Evolutionary conservation across 2,797 vertebrate species (phyloP).

Genomic region (Trichosurus vulpecula): DNA sequence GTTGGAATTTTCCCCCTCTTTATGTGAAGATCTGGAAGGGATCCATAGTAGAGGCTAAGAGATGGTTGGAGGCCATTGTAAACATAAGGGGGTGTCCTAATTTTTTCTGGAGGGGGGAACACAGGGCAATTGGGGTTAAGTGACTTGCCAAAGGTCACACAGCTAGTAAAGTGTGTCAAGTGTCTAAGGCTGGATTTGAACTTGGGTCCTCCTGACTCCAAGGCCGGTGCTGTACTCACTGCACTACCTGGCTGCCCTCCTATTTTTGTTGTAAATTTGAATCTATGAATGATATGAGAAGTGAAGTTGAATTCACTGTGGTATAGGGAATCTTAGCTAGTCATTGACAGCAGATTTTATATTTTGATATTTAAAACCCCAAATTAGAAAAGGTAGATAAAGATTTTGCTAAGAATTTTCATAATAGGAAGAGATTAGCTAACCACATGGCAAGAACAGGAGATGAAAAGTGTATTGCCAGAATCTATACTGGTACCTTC

Average conservation of each 20-base stretch:
- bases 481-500: neutral
- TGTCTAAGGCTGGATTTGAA: no score
- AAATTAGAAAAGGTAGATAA: neutral
- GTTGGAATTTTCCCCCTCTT: neutral
- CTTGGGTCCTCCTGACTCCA: no score
- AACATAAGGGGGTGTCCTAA: neutral
- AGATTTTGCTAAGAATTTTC: neutral
- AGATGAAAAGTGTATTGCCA: neutral
- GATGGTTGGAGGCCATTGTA: neutral
- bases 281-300: neutral
- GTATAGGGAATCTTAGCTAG: neutral
- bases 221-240: no score
- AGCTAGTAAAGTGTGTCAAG: no score
- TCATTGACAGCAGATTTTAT: neutral
- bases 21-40: neutral
- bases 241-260: no score
- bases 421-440: neutral
- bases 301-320: neutral
- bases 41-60: neutral
- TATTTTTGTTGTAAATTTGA: neutral
- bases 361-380: neutral
- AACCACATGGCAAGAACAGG: neutral
- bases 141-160: no score
- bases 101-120: no score
- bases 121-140: no score